A percentile compares a stretch with the other conserved stretches of the same genome.
These are phyloP conservation scores for Phylloscopus trochiloides DNA, from an alignment of 2,113 vertebrate species.

Conservation along the genomic window DNA sequence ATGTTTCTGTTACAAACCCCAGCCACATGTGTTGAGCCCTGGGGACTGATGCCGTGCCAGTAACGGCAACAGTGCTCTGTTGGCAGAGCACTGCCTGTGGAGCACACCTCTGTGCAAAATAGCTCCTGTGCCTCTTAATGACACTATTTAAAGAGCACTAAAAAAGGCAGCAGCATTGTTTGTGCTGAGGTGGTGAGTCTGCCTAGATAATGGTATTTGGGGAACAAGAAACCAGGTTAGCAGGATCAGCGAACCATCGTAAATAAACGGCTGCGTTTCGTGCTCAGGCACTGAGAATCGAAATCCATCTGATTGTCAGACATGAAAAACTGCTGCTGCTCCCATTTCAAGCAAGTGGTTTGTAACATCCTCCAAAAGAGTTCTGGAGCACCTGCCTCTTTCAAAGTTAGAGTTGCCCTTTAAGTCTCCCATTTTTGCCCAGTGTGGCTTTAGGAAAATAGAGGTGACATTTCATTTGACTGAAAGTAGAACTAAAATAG, in stretches of 20 bases:
- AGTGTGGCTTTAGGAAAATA: neutral
- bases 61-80: too few species aligned
- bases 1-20: neutral
- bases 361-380: neutral
- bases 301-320: neutral
- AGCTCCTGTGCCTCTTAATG: neutral
- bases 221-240: neutral
- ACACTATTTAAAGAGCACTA: neutral
- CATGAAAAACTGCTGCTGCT: neutral
- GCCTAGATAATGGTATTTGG: neutral
- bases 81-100: neutral
- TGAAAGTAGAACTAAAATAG: neutral
- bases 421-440: neutral
- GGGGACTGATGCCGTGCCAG: neutral
- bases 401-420: neutral
- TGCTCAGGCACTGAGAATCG: neutral
- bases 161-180: neutral
- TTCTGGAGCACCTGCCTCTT: neutral
- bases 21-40: accelerated
- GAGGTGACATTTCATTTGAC: neutral
- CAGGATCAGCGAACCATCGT: neutral
- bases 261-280: neutral
- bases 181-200: neutral
- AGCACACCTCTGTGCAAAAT: neutral
- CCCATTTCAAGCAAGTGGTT: neutral